Conservation (phyloP, 2,113 vertebrate species). For the Panthera leo region DNA sequence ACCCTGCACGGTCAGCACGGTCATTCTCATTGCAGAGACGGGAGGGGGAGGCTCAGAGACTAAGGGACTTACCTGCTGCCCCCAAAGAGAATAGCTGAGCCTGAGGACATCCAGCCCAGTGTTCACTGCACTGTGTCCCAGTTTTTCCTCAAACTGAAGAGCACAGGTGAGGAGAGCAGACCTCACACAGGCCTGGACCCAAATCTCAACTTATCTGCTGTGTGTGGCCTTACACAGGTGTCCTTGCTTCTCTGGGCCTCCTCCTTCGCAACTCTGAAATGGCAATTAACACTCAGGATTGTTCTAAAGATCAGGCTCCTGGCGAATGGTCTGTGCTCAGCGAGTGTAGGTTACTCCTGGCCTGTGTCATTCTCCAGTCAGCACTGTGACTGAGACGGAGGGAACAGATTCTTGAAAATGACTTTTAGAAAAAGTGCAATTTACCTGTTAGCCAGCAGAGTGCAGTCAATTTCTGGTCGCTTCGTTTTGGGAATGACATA, state of each 20-base stretch:
- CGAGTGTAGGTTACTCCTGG: accelerated
- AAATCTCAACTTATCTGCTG: background rate
- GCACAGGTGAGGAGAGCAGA: background rate
- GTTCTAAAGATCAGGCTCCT: background rate
- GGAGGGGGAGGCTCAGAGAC: background rate
- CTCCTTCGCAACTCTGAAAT: background rate
- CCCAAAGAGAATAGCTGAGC: background rate
- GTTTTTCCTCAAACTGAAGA: background rate
- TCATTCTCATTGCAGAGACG: background rate
- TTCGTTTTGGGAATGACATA: constrained; percentile 97
- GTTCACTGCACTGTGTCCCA: background rate
- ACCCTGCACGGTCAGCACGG: accelerated
- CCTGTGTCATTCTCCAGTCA: background rate
- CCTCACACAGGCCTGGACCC: background rate
- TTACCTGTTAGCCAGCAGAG: constrained; percentile 91
- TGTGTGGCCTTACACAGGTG: background rate
- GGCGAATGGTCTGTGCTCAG: background rate
- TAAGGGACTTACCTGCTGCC: background rate
- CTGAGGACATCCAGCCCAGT: background rate
- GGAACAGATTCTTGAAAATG: background rate
- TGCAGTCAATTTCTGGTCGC: constrained; percentile 95
- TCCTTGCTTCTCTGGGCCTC: background rate
- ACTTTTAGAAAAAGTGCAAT: constrained; percentile 7
- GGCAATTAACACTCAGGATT: background rate
- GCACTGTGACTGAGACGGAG: background rate